Base-by-base conservation (phyloP, 1,140 invertebrate species). In the Heliconius hewitsoni region DNA sequence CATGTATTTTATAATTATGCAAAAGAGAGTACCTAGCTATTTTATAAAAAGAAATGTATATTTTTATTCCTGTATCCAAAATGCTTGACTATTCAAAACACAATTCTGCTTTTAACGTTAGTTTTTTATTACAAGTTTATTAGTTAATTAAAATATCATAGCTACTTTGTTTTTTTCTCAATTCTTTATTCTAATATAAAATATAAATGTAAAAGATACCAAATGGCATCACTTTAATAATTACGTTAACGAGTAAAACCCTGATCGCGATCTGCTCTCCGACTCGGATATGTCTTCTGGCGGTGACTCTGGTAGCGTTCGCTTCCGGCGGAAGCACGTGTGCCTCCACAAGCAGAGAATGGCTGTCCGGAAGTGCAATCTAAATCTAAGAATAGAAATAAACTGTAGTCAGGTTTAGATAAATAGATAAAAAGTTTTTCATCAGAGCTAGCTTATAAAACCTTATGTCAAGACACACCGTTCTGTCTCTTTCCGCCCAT, bases 161-260 rank as follows among this genome's bases (percentile, higher is more conserved):
- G 30, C 2, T 34, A 3, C 30, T 34, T 34, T 34, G 30, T 34
- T 2, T 34, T 34, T 2, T 34, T 34, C 30, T 34, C 3, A 34
- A 34, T 34, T 34, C 30, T 34, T 34, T 34, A 3, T 34, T 34
- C 30, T 34, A 34, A 34, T 66, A 11, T 66, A 27, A 27, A 66
- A 46, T 39, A 60, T 52, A 39, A 18, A 5, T 71, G 9, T 37
- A 34, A 34, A 71, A 39, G 34, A 84, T 86, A 90, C 82, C 82
- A 87, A 84, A 87, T 77, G 30, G 80, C 85, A 91, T 89, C 85
- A 91, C 86, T 91, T 89, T 84, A 90, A 92, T 94, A 94, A 93
- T 94, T 94, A 94, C 91, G 93, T 94, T 93, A 94, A 94, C 91
- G 91, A 93, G 93, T 94, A 94, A 94, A 94, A 93, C 93, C 93